Evolutionary conservation across 2,113 vertebrate genomes (phyloP).

Genomic region (Pithys albifrons): DNA sequence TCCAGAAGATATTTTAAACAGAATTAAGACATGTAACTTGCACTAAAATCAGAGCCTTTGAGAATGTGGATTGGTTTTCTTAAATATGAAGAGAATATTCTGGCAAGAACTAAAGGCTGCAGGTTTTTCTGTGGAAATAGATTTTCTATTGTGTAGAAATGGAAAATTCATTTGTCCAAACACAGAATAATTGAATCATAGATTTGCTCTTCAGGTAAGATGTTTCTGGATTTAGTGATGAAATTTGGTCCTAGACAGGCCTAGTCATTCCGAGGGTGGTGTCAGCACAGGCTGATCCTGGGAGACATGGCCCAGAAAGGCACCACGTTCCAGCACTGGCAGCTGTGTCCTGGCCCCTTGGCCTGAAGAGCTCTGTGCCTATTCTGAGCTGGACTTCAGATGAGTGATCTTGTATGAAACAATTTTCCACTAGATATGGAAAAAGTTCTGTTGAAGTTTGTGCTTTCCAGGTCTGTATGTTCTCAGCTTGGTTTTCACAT

Average conservation of each 20-base stretch:
- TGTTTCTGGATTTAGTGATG: not conserved
- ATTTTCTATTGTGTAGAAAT: not conserved
- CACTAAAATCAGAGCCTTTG: not conserved
- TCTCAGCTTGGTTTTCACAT: not conserved
- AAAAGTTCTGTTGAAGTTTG: not conserved
- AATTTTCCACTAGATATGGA: not conserved
- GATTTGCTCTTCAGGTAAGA: not conserved
- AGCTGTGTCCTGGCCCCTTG: not conserved
- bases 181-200: not conserved
- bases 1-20: not conserved
- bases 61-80: not conserved
- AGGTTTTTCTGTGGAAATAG: not conserved
- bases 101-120: not conserved
- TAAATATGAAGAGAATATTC: not conserved
- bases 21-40: not conserved
- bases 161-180: not conserved
- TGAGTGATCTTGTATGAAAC: not conserved
- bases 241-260: not conserved
- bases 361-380: not conserved
- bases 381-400: not conserved
- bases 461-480: not conserved
- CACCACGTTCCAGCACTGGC: fast-evolving
- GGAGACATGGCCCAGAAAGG: fast-evolving
- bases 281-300: not conserved
- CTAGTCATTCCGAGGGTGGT: not conserved